Evolutionary conservation across 2,888 invertebrate species (phyloP), one percentile per base, ranked within the genome.

Genomic region (Patella ulyssiponensis): DNA sequence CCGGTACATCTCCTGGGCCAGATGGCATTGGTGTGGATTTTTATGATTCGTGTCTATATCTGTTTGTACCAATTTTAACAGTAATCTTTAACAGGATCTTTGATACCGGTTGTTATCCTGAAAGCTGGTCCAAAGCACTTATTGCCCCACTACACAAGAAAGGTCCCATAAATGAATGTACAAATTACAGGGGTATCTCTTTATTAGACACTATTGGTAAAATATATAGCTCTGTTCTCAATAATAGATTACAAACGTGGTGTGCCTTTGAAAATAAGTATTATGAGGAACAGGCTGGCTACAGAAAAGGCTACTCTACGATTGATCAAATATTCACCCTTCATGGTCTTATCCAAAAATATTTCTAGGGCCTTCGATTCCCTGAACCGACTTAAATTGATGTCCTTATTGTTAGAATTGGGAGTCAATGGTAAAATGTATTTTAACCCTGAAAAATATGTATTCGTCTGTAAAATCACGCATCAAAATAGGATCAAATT

Each of bases 71-170:
- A 27, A 27, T 27, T 27, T 27, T 27, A 27, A 27, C n/a, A 71
- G 14, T 14, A 14, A 54, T 78, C 15, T 78, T 78, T 58, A 78
- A 78, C 69, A 14, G 14, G 17, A 72, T 78, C 20, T 71, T 78
- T n/a, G 44, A 69, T 58, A 71, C 64, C 23, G 78, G 78, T 51
- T 51, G 33, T 73, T 78, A 75, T 33, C 79, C 76, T 11, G 53
- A 73, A 53, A 69, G 23, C 20, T 79, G 72, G 76, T 70, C 44
- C 17, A 52, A 73, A 20, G 79, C 64, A 5, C 53, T 76, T 70
- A 76, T 79, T 69, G 54, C 76, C 17, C 79, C 79, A n/a, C n/a
- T 79, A 14, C 71, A 75, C 17, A 79, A 79, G n/a, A 79, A 79
- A 23, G 71, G 71, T 58, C 69, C 58, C 69, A 58, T 51, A 53